Evolutionary conservation across 2,113 vertebrate genomes (phyloP).

Genomic region (Rhea pennata): DNA sequence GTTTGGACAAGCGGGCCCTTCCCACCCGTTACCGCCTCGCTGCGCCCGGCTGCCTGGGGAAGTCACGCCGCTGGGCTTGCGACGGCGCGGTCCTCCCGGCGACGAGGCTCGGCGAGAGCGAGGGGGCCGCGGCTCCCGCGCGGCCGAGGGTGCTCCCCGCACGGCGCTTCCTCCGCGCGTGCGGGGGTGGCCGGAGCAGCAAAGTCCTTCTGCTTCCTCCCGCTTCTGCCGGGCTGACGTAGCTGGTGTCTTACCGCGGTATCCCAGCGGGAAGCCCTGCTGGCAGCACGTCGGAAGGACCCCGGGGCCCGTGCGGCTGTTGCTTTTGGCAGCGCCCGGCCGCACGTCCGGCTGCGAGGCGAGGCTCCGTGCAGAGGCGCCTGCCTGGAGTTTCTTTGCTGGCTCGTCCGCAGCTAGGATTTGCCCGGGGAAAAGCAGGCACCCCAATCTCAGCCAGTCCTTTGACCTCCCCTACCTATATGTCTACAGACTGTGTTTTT

Average conservation of each 20-base stretch:
- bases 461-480: not conserved
- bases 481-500: not conserved
- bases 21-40: not conserved
- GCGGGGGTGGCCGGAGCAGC: not conserved
- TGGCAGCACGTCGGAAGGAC: not conserved
- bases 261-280: no score
- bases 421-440: not conserved
- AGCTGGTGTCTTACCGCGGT: no score
- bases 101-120: not conserved
- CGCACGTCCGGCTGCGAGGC: not conserved
- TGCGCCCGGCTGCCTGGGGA: not conserved
- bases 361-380: no score
- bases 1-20: constrained; percentile 41
- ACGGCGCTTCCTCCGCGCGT: not conserved
- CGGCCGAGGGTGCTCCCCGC: not conserved
- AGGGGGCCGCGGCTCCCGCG: not conserved
- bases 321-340: not conserved
- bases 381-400: no score
- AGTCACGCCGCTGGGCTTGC: not conserved
- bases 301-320: no score
- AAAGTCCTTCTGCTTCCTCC: not conserved
- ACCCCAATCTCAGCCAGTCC: not conserved
- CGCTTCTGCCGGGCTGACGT: not conserved
- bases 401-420: not conserved
- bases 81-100: fast-evolving